phyloP scores from a whole-genome alignment of 2,113 vertebrate genomes.

The Gnathonemus echidnorhynchus region DNA sequence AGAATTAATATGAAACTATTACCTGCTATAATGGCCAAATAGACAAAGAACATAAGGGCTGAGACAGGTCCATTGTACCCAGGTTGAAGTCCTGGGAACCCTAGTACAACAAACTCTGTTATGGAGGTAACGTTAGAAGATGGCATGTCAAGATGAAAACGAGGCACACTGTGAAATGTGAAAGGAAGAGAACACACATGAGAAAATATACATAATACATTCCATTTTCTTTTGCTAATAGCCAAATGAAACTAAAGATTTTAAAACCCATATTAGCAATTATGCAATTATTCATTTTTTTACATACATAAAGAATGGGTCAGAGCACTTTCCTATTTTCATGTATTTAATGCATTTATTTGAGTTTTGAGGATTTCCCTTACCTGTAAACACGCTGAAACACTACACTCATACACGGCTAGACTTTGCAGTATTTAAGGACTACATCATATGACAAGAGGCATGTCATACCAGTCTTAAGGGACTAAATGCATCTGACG shows the following conservation, averaged over 20 bases:
- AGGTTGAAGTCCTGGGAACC: constrained; percentile 34
- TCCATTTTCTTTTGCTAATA: neutral
- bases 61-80: constrained; percentile 30
- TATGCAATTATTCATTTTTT: neutral
- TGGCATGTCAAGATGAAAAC: neutral
- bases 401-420: neutral
- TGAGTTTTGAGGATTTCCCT: neutral
- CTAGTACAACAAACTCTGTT: neutral
- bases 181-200: neutral
- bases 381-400: neutral
- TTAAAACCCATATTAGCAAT: neutral
- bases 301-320: neutral
- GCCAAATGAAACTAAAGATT: neutral
- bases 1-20: constrained; percentile 21
- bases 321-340: neutral
- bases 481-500: neutral
- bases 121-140: neutral
- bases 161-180: neutral
- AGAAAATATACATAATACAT: neutral
- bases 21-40: constrained; percentile 29
- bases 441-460: neutral
- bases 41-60: constrained; percentile 31
- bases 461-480: neutral
- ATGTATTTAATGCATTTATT: neutral
- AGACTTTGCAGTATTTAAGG: neutral